Conservation (phyloP, 1,140 invertebrate species). For the Druon quercuslanigerum region DNA sequence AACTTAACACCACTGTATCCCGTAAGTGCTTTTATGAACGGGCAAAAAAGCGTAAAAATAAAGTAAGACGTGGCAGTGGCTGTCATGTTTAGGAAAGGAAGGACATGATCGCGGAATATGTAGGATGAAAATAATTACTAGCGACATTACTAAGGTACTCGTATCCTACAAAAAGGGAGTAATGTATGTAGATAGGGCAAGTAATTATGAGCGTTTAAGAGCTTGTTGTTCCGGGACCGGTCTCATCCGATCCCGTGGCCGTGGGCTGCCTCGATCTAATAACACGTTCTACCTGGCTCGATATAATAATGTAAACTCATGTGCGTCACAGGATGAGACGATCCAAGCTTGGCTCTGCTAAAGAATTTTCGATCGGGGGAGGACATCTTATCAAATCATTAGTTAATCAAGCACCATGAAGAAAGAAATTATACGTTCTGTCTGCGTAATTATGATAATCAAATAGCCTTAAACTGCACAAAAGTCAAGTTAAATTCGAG, state of each 20-base stretch:
- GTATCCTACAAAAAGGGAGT: slow-evolving; percentile 51
- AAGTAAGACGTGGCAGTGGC: not conserved
- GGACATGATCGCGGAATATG: not conserved
- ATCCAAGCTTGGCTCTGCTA: not conserved
- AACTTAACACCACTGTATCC: not conserved
- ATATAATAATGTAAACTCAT: slow-evolving; percentile 38
- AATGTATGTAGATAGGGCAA: slow-evolving; percentile 62
- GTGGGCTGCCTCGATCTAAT: slow-evolving; percentile 67
- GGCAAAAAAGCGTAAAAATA: too few species aligned
- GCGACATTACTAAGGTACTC: slow-evolving; percentile 53
- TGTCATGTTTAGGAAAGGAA: not conserved
- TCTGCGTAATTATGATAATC: slow-evolving; percentile 2
- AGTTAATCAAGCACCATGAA: slow-evolving; percentile 17
- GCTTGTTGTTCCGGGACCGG: slow-evolving; percentile 39
- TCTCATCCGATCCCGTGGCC: slow-evolving; percentile 40
- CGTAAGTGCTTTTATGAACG: too few species aligned
- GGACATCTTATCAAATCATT: slow-evolving; percentile 27
- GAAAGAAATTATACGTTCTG: slow-evolving; percentile 10
- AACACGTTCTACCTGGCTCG: slow-evolving; percentile 59
- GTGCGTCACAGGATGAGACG: slow-evolving; percentile 30
- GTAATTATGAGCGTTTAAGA: slow-evolving; percentile 68
- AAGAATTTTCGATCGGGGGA: slow-evolving; percentile 24
- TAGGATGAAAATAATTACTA: slow-evolving; percentile 63
- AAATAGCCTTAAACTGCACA: not conserved
- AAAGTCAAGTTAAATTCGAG: too few species aligned